These are phyloP conservation scores for Acanthosepion pharaonis DNA, from an alignment of 2,888 invertebrate genomes.

Conservation along the genomic window DNA sequence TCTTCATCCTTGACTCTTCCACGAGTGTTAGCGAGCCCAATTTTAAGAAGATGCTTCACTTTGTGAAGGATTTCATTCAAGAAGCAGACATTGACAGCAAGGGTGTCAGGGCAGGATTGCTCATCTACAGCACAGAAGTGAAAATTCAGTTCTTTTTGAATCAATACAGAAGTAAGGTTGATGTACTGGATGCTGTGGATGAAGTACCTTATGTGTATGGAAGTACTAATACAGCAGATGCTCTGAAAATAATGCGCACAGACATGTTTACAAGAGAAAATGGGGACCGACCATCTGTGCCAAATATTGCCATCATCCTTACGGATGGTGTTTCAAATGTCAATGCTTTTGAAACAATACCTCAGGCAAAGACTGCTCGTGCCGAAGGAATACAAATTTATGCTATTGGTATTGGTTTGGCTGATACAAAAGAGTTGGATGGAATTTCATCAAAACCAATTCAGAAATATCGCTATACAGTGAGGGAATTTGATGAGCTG, in stretches of 20 bases:
- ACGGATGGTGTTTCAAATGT: conserved; percentile 70
- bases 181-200: conserved; percentile 56
- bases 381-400: conserved; percentile 55
- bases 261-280: conserved; percentile 54
- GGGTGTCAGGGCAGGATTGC: conserved; percentile 58
- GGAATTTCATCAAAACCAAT: conserved; percentile 59
- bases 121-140: conserved; percentile 61
- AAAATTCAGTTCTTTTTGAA: conserved; percentile 63
- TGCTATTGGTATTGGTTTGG: conserved; percentile 59
- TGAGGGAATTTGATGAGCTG: conserved; percentile 57
- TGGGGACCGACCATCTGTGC: conserved; percentile 58
- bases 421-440: conserved; percentile 59
- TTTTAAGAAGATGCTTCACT: conserved; percentile 60
- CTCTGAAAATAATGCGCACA: conserved; percentile 53
- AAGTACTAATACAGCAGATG: conserved; percentile 57
- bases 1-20: conserved; percentile 63
- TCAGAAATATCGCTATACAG: conserved; percentile 56
- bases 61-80: conserved; percentile 56
- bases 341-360: conserved; percentile 60
- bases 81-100: conserved; percentile 54
- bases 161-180: conserved; percentile 53
- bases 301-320: conserved; percentile 60
- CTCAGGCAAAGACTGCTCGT: conserved; percentile 59
- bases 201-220: conserved; percentile 54
- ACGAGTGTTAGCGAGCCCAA: conserved; percentile 63